These are phyloP conservation scores for Callimorpha dominula DNA, from an alignment of 2,888 invertebrate genomes.

Conservation along the genomic window DNA sequence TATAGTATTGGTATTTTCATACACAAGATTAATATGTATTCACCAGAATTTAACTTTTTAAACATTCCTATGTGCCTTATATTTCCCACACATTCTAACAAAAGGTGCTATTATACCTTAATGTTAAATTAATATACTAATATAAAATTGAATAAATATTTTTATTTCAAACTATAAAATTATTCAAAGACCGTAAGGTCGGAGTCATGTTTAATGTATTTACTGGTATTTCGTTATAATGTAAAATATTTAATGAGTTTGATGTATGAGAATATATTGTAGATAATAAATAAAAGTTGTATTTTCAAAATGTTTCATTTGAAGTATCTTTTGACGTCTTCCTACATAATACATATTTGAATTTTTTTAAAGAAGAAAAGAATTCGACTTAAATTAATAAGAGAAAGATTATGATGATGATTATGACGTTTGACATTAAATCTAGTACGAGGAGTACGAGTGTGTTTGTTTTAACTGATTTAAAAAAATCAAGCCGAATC, in stretches of 20 bases:
- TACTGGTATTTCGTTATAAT: constrained; percentile 73
- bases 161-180: constrained; percentile 57
- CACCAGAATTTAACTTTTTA: constrained; percentile 23
- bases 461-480: no score
- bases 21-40: constrained; percentile 51
- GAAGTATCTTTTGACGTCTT: not conserved
- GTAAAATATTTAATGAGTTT: constrained; percentile 78
- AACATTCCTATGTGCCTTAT: constrained; percentile 56
- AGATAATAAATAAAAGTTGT: constrained; percentile 81
- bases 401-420: no score
- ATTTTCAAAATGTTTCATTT: constrained; percentile 62
- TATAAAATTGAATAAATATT: constrained; percentile 48
- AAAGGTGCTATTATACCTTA: constrained; percentile 70
- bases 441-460: no score
- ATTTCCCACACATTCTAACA: constrained; percentile 50
- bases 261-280: constrained; percentile 79
- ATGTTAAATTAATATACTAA: constrained; percentile 45
- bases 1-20: constrained; percentile 81
- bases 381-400: no score
- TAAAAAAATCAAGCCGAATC: no score
- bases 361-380: no score
- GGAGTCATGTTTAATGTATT: constrained; percentile 82
- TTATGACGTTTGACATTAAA: no score
- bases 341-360: no score
- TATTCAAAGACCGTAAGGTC: constrained; percentile 79